A percentile compares a stretch with the other conserved stretches of the same genome.
Conservation (phyloP, 2,888 invertebrate species). For the Uloborus plumipes region DNA sequence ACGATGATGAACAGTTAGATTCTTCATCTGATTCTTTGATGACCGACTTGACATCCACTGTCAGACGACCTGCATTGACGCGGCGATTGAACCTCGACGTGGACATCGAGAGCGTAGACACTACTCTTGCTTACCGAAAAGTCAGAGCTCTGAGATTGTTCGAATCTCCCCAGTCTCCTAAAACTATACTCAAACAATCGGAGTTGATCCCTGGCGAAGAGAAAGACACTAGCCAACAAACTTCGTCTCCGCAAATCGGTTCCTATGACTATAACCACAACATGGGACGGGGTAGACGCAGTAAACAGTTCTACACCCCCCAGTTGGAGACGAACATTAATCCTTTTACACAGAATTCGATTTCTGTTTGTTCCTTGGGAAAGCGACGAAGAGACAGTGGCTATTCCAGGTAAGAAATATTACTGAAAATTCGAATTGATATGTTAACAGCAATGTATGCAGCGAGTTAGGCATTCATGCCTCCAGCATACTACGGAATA, state of each 20-base stretch:
- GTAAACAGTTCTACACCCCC: conserved; percentile 16
- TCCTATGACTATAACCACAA: conserved; percentile 30
- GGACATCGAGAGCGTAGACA: neutral
- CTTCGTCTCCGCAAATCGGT: neutral
- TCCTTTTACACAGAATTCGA: conserved; percentile 79
- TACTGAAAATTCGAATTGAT: neutral
- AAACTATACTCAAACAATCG: conserved; percentile 79
- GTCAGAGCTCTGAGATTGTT: conserved; percentile 79
- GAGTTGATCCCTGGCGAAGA: conserved; percentile 38
- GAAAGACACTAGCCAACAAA: conserved; percentile 7
- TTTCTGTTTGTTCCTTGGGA: conserved; percentile 71
- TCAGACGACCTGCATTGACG: neutral
- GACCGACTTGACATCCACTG: neutral
- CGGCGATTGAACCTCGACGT: neutral
- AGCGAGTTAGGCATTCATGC: too few relatives aligned
- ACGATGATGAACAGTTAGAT: conserved; percentile 37
- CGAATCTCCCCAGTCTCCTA: conserved; percentile 88
- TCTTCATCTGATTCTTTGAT: conserved; percentile 41
- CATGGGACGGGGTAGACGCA: neutral
- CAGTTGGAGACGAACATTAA: conserved; percentile 78
- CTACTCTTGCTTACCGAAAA: conserved; percentile 76
- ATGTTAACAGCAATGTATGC: too few relatives aligned
- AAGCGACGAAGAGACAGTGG: conserved; percentile 48
- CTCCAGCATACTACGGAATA: too few relatives aligned
- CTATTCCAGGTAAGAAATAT: conserved; percentile 23